Percentiles rank a stretch among this genome's conserved stretches.
phyloP scores from a whole-genome alignment of 2,797 vertebrate genomes.

The Miichthys miiuy region DNA sequence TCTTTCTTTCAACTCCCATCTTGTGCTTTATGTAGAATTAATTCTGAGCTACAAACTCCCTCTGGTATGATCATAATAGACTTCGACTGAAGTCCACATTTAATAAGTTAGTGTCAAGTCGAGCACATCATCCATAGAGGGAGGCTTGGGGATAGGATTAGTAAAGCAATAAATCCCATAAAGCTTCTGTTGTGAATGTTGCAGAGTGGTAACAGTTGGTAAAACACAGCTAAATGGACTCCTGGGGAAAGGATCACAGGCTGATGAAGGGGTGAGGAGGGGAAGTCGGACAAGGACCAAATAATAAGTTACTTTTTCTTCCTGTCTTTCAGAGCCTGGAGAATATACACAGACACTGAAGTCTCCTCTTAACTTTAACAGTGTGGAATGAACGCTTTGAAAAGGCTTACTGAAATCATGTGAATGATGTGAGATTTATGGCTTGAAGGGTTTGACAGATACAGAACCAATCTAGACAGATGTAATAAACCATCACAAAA shows the following conservation, averaged over 20 bases:
- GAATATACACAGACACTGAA: neutral
- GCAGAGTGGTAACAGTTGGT: conserved; percentile 38
- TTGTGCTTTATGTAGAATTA: conserved; percentile 12
- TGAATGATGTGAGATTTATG: neutral
- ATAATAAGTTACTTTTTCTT: conserved; percentile 23
- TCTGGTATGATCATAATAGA: conserved; percentile 29
- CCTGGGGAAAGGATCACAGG: conserved; percentile 24
- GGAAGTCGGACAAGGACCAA: conserved; percentile 27
- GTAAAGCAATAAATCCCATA: conserved; percentile 32
- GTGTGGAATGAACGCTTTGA: neutral
- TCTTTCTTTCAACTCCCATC: conserved; percentile 28
- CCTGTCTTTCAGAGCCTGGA: conserved; percentile 14
- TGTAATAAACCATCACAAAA: neutral
- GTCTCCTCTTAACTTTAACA: neutral
- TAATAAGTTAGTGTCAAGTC: conserved; percentile 37
- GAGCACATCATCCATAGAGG: conserved; percentile 34
- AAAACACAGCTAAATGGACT: conserved; percentile 50
- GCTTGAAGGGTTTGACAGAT: neutral
- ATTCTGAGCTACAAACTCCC: conserved; percentile 35
- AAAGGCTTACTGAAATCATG: neutral
- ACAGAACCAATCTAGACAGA: neutral
- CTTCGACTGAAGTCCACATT: conserved; percentile 34
- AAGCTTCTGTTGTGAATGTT: conserved; percentile 42
- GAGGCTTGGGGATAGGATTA: conserved; percentile 48
- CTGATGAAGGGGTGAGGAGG: conserved; percentile 13